Conservation (phyloP, 2,888 invertebrate genomes). For the Drosophila niveifrons region DNA sequence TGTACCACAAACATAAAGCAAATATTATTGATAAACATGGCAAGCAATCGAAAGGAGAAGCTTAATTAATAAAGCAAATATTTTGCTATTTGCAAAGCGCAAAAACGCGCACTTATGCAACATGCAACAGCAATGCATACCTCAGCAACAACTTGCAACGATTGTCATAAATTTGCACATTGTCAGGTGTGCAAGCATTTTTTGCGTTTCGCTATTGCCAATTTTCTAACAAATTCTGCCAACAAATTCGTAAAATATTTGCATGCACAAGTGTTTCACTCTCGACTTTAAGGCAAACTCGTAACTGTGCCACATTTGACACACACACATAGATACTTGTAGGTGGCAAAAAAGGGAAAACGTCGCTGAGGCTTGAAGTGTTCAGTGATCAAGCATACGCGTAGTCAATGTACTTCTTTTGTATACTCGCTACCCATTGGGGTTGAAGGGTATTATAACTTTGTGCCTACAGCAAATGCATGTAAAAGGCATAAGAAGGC, state of each 20-base stretch:
- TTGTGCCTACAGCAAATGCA: too few species aligned
- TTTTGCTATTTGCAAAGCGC: constrained; percentile 68
- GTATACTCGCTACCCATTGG: too few species aligned
- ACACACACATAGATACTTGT: constrained; percentile 37
- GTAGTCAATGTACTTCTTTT: constrained; percentile 4
- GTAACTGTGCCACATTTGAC: constrained; percentile 52
- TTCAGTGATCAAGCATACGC: too few species aligned
- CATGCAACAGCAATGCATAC: constrained; percentile 27
- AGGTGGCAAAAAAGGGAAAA: constrained; percentile 47
- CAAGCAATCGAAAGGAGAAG: constrained; percentile 27
- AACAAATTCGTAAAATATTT: constrained; percentile 68
- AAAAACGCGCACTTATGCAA: constrained; percentile 57
- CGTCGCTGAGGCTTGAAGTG: too few species aligned
- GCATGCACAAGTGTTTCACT: constrained; percentile 72
- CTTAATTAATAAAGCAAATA: constrained; percentile 81
- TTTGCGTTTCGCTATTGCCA: constrained; percentile 43
- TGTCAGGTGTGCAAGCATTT: constrained; percentile 66
- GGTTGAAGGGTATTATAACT: too few species aligned
- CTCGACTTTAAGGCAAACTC: constrained; percentile 13
- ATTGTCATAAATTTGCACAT: constrained; percentile 76
- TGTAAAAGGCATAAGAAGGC: too few species aligned
- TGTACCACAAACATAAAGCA: constrained; percentile 39
- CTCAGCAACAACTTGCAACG: constrained; percentile 24
- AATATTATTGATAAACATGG: constrained; percentile 67
- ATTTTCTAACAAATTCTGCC: constrained; percentile 79